Percentiles rank a stretch among this genome's conserved stretches.
Conservation (phyloP, 2,888 invertebrate genomes). For the Euplagia quadripunctaria region DNA sequence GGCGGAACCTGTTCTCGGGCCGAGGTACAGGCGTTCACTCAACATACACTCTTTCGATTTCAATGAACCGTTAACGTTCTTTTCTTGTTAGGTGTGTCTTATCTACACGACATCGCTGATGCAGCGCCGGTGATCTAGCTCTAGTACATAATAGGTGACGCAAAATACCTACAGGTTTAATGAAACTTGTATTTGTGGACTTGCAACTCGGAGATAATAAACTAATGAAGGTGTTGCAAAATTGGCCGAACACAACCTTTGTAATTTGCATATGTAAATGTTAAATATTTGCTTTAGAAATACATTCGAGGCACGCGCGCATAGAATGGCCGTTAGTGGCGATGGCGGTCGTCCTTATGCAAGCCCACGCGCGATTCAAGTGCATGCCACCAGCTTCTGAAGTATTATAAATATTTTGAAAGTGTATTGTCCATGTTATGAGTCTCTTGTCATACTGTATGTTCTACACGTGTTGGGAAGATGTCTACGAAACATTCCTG, state of each 20-base stretch:
- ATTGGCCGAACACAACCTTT: slow-evolving; percentile 36
- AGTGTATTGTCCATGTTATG: slow-evolving; percentile 40
- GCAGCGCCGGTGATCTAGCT: slow-evolving; percentile 55
- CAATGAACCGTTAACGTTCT: slow-evolving; percentile 86
- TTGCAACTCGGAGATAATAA: slow-evolving; percentile 34
- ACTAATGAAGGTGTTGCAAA: slow-evolving; percentile 40
- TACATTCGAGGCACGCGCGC: slow-evolving; percentile 71
- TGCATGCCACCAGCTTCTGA: slow-evolving; percentile 47
- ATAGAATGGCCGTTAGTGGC: slow-evolving; percentile 67
- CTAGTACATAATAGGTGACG: slow-evolving; percentile 45
- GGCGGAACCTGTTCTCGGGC: slow-evolving; percentile 80
- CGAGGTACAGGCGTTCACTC: slow-evolving; percentile 70
- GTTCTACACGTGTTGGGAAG: slow-evolving; percentile 25
- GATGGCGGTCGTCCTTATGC: slow-evolving; percentile 69
- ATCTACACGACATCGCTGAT: slow-evolving; percentile 75
- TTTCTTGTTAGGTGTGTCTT: slow-evolving; percentile 73
- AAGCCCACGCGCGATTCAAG: slow-evolving; percentile 69
- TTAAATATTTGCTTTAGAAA: slow-evolving; percentile 57
- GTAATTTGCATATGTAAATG: slow-evolving; percentile 54
- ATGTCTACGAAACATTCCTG: not conserved
- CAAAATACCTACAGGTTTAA: slow-evolving; percentile 40
- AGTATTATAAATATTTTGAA: slow-evolving; percentile 49
- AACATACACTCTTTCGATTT: slow-evolving; percentile 79
- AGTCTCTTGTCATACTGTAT: slow-evolving; percentile 46
- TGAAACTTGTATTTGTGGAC: slow-evolving; percentile 49